Evolutionary conservation across 2,797 vertebrate species (phyloP).

Genomic region (Acanthornis magna): DNA sequence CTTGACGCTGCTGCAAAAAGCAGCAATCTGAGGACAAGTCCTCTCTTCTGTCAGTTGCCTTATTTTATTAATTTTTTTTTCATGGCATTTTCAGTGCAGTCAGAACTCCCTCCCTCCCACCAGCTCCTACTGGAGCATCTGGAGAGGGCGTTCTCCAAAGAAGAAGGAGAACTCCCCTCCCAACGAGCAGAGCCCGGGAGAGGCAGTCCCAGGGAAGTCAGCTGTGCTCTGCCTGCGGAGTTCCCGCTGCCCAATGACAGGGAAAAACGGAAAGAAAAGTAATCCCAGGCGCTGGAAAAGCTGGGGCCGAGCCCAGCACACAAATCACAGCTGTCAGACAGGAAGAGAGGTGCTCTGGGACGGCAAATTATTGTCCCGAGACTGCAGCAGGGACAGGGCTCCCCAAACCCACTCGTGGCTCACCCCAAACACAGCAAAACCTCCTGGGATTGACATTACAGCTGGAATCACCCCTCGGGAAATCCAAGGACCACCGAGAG

Average conservation of each 20-base stretch:
- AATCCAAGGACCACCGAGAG: not conserved
- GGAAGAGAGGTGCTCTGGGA: not conserved
- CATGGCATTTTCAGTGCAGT: constrained; percentile 46
- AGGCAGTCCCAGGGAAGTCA: not conserved
- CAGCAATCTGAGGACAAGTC: constrained; percentile 36
- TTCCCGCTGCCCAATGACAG: not conserved
- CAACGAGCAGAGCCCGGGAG: not conserved
- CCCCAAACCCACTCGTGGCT: not conserved
- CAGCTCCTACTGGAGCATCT: constrained; percentile 56
- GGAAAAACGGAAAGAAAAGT: constrained; percentile 38
- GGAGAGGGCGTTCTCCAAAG: constrained; percentile 51
- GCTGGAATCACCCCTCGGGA: not conserved
- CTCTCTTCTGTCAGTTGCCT: constrained; percentile 45
- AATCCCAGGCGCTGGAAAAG: constrained; percentile 38
- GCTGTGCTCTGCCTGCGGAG: constrained; percentile 11
- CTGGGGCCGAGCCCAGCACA: constrained; percentile 38
- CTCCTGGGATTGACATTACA: not conserved
- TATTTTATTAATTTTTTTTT: not conserved
- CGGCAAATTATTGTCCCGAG: not conserved
- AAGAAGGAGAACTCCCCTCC: constrained; percentile 12
- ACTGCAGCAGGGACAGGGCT: not conserved
- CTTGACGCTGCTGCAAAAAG: not conserved
- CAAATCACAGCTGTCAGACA: constrained; percentile 6
- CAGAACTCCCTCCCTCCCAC: constrained; percentile 51
- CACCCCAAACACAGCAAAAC: not conserved